Evolutionary conservation across 2,113 vertebrate species (phyloP).

Genomic region (Psammodynastes pulverulentus): DNA sequence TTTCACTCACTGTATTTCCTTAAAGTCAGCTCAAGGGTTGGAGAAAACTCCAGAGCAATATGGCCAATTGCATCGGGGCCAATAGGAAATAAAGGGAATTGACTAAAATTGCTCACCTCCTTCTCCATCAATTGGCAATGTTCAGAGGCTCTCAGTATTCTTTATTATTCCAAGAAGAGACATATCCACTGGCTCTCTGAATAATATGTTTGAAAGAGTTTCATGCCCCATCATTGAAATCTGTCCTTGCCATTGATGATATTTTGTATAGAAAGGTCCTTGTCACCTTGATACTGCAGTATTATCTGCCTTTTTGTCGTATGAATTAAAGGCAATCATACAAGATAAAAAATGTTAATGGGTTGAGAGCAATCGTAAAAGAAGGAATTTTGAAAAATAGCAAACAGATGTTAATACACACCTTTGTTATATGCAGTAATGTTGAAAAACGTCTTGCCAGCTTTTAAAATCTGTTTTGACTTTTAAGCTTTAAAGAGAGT

Average conservation of each 20-base stretch:
- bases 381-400: background rate
- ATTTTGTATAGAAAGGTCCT: background rate
- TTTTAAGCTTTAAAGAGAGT: background rate
- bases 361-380: background rate
- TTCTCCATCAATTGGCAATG: background rate
- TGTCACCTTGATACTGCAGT: background rate
- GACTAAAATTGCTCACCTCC: background rate
- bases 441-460: background rate
- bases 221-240: background rate
- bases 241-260: background rate
- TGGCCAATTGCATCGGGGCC: too few relatives aligned
- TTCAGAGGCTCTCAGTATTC: background rate
- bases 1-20: background rate
- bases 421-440: background rate
- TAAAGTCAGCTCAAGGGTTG: background rate
- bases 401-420: background rate
- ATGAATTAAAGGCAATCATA: background rate
- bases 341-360: background rate
- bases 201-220: background rate
- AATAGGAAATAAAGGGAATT: background rate
- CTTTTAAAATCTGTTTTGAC: background rate
- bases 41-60: background rate
- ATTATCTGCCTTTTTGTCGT: background rate
- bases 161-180: background rate
- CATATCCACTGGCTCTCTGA: background rate